Evolutionary conservation across 2,113 vertebrate species (phyloP).

Genomic region (Lophochroa leadbeateri): DNA sequence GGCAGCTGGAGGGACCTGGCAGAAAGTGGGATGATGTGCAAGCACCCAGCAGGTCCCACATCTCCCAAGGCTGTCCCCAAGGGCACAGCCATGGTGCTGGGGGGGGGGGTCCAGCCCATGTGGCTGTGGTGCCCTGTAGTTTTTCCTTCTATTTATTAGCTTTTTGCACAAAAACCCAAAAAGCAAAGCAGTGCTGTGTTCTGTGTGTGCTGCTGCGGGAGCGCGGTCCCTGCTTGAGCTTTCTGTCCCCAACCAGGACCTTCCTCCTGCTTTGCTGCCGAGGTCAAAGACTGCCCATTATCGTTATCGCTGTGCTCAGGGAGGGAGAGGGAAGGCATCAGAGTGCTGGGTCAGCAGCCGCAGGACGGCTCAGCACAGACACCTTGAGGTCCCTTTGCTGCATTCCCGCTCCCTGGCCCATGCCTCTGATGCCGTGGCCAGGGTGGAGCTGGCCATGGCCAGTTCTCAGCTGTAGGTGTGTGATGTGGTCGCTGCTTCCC

Average conservation of each 20-base stretch:
- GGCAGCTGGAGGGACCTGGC: neutral
- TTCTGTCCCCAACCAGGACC: neutral
- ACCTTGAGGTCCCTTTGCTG: neutral
- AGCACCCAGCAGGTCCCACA: fast-evolving
- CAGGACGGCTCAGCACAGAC: neutral
- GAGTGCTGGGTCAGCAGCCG: neutral
- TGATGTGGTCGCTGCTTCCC: neutral
- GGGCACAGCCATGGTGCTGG: fast-evolving
- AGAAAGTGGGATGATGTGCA: neutral
- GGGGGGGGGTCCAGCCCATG: neutral
- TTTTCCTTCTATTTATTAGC: neutral
- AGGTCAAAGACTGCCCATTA: neutral
- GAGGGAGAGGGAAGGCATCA: neutral
- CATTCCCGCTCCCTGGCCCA: neutral
- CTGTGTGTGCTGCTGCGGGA: neutral
- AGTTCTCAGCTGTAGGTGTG: fast-evolving
- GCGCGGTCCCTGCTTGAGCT: no score
- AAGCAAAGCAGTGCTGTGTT: neutral
- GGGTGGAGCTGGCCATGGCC: fast-evolving
- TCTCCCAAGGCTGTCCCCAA: neutral
- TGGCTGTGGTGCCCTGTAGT: neutral
- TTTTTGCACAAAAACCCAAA: neutral
- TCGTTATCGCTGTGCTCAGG: fast-evolving
- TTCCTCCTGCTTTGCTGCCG: neutral
- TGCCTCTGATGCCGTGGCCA: fast-evolving